These are phyloP conservation scores for Cebus imitator DNA, from an alignment of 2,113 vertebrate species.

Conservation along the genomic window DNA sequence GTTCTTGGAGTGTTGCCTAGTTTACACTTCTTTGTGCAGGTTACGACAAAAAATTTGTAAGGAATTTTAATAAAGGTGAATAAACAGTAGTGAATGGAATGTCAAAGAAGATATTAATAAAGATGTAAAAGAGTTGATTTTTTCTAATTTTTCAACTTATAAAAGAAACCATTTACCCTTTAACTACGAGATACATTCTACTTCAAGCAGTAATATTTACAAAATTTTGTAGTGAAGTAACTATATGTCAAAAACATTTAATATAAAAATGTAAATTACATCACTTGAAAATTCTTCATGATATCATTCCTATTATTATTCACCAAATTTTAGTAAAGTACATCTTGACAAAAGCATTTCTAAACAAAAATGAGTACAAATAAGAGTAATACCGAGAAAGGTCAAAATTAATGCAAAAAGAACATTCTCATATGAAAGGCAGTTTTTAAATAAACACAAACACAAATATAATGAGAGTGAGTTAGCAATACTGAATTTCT, in stretches of 20 bases:
- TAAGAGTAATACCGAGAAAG: not conserved
- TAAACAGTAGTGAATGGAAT: not conserved
- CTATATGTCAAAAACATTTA: not conserved
- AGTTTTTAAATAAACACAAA: not conserved
- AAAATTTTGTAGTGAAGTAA: not conserved
- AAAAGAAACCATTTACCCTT: not conserved
- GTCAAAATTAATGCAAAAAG: not conserved
- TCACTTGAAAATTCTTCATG: not conserved
- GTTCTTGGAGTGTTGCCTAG: not conserved
- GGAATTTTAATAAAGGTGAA: not conserved
- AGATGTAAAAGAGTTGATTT: not conserved
- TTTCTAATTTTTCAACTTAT: not conserved
- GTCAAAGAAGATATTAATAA: not conserved
- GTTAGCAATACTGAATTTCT: not conserved
- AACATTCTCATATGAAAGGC: not conserved
- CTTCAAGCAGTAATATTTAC: not conserved
- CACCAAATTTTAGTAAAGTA: not conserved
- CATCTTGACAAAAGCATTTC: not conserved
- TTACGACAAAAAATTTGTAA: not conserved
- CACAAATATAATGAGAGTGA: not conserved
- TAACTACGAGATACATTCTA: not conserved
- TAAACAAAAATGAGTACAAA: not conserved
- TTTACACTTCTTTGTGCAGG: not conserved
- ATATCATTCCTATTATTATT: not conserved
- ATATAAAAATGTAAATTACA: not conserved